These are phyloP conservation scores for Drosophila sordidula DNA, from an alignment of 2,888 invertebrate species.

Conservation along the genomic window DNA sequence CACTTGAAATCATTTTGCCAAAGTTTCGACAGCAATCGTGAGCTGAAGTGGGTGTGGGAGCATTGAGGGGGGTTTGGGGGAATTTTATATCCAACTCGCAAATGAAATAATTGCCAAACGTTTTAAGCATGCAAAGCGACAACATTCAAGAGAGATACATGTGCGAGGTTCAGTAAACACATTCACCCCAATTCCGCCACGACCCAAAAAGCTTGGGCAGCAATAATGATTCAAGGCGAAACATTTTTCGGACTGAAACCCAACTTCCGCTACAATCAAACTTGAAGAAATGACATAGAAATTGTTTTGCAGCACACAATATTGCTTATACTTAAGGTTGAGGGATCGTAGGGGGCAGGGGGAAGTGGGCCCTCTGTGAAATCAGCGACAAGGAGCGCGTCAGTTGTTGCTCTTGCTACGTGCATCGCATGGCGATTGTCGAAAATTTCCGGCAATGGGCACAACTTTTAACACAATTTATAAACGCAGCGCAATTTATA, in stretches of 20 bases:
- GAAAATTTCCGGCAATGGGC: slow-evolving; percentile 51
- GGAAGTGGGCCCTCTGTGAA: slow-evolving; percentile 22
- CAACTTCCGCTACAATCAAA: not conserved
- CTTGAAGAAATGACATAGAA: slow-evolving; percentile 6
- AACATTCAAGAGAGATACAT: slow-evolving; percentile 33
- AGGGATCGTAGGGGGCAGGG: no score
- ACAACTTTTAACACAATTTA: slow-evolving; percentile 77
- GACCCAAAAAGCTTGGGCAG: not conserved
- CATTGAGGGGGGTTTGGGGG: not conserved
- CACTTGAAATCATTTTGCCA: slow-evolving; percentile 74
- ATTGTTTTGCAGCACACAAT: slow-evolving; percentile 3
- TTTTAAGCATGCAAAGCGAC: slow-evolving; percentile 69
- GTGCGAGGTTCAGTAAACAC: slow-evolving; percentile 10
- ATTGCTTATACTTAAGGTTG: slow-evolving; percentile 1
- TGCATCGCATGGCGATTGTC: slow-evolving; percentile 65
- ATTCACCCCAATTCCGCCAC: not conserved
- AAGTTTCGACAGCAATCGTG: slow-evolving; percentile 55
- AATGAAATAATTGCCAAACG: slow-evolving; percentile 78
- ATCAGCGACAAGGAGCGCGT: slow-evolving; percentile 58
- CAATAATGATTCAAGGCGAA: no score
- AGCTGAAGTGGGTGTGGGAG: slow-evolving; percentile 6
- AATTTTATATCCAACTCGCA: slow-evolving; percentile 42
- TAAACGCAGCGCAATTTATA: slow-evolving; percentile 74
- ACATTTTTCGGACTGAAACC: no score
- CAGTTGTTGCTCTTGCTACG: slow-evolving; percentile 58